Conservation (phyloP, 2,113 vertebrate genomes). For the Stictonetta naevosa region DNA sequence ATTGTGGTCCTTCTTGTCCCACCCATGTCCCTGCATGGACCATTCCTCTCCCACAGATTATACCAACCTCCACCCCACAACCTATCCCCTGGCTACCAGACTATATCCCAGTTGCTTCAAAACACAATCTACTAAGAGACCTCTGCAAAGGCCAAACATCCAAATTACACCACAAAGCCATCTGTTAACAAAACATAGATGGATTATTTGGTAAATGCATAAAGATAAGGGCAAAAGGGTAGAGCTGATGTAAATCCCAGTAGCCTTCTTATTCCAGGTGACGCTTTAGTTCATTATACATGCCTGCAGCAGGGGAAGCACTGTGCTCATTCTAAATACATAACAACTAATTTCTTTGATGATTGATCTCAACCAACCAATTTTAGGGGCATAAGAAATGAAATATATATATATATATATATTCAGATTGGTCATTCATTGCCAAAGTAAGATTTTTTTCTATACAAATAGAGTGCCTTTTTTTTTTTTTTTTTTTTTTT, state of each 20-base stretch:
- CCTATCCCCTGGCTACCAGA: not conserved
- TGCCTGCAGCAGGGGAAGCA: not conserved
- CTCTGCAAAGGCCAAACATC: not conserved
- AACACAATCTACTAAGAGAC: not conserved
- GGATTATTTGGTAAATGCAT: not conserved
- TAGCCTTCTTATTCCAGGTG: not conserved
- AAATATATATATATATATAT: too few relatives aligned
- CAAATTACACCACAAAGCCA: not conserved
- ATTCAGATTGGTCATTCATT: not conserved
- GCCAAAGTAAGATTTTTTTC: not conserved
- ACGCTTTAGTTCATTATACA: not conserved
- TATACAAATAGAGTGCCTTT: not conserved
- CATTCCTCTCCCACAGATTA: not conserved
- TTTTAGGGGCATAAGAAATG: not conserved
- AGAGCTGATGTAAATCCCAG: not conserved
- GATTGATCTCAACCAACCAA: not conserved
- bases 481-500: not conserved
- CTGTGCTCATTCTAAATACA: not conserved
- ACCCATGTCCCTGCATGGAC: not conserved
- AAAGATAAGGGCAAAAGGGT: not conserved
- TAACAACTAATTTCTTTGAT: not conserved
- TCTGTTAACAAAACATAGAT: not conserved
- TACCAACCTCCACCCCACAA: not conserved
- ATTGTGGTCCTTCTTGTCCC: not conserved
- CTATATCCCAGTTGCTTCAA: not conserved